phyloP scores from a whole-genome alignment of 1,140 invertebrate species.

The Chrysomallon squamiferum region DNA sequence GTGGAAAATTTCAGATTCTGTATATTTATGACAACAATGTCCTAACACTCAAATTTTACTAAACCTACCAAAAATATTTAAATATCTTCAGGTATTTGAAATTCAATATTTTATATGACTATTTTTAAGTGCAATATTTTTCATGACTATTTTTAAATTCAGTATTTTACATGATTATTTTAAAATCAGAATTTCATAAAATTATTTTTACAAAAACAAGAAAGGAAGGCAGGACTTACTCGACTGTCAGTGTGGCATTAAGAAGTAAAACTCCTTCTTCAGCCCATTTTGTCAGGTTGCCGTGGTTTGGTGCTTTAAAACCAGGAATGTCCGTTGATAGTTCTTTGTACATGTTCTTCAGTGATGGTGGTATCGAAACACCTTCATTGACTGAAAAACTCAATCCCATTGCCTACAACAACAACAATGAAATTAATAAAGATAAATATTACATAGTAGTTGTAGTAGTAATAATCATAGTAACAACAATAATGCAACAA shows the following conservation, averaged over 20 bases:
- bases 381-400: slow-evolving; percentile 72
- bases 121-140: no score
- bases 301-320: slow-evolving; percentile 69
- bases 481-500: not conserved
- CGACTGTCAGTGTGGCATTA: slow-evolving; percentile 74
- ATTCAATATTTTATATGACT: no score
- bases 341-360: slow-evolving; percentile 75
- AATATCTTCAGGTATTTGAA: no score
- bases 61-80: no score
- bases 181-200: no score
- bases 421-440: not conserved
- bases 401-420: slow-evolving; percentile 68
- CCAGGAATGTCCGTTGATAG: slow-evolving; percentile 66
- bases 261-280: slow-evolving; percentile 72
- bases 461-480: not conserved
- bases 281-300: slow-evolving; percentile 70
- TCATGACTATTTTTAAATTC: no score
- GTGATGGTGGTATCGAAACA: slow-evolving; percentile 68
- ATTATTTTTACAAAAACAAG: no score
- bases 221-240: no score
- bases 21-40: no score
- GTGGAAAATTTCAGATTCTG: no score
- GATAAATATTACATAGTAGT: not conserved
- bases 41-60: no score
- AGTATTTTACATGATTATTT: no score